Percentiles rank a stretch among this genome's conserved stretches.
phyloP scores from a whole-genome alignment of 2,113 vertebrate genomes.

The Miniopterus natalensis region DNA sequence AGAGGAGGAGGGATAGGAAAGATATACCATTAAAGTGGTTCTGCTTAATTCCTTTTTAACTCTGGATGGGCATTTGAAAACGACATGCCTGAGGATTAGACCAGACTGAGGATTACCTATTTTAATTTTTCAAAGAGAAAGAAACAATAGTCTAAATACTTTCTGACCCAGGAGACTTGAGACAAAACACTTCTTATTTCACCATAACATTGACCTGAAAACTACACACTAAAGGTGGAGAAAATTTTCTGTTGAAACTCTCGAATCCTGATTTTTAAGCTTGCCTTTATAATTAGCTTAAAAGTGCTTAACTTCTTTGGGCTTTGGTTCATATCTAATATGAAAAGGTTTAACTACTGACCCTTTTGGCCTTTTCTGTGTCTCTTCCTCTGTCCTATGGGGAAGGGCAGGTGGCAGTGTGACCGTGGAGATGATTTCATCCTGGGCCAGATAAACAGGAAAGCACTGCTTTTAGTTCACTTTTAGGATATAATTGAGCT shows the following conservation, averaged over 20 bases:
- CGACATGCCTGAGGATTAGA: not conserved
- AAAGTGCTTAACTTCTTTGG: not conserved
- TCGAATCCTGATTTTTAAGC: not conserved
- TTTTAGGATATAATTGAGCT: slow-evolving; percentile 24
- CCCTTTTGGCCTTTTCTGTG: not conserved
- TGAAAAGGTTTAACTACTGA: not conserved
- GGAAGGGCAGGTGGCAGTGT: not conserved
- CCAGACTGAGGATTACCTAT: not conserved
- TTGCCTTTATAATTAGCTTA: not conserved
- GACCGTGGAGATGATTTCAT: not conserved
- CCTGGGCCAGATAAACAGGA: not conserved
- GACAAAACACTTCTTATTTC: not conserved
- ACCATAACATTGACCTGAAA: not conserved
- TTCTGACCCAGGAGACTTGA: not conserved
- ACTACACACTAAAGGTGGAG: not conserved
- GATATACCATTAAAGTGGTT: not conserved
- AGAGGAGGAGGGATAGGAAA: not conserved
- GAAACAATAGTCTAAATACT: not conserved
- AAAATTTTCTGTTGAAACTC: not conserved
- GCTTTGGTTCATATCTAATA: not conserved
- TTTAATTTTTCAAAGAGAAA: slow-evolving; percentile 10
- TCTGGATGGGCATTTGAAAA: not conserved
- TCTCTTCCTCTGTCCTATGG: not conserved
- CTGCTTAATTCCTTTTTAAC: not conserved
- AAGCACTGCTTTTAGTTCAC: not conserved